These are phyloP conservation scores for Mustelus asterias DNA, from an alignment of 2,113 vertebrate species.

Conservation along the genomic window DNA sequence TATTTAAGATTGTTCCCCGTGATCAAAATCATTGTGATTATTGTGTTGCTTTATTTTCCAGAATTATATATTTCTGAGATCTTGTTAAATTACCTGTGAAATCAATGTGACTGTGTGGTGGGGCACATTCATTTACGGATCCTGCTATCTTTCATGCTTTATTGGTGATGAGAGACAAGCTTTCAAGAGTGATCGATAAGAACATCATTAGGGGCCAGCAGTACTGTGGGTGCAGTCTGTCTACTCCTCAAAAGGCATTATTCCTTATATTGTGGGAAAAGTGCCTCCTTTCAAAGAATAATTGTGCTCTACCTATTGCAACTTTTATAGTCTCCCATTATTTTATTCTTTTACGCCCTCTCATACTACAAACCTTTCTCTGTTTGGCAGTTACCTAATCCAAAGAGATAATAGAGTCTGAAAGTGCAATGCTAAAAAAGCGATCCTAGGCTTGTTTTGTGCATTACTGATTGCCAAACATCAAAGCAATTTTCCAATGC, in stretches of 20 bases:
- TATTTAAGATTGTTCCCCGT: background rate
- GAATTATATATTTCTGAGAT: background rate
- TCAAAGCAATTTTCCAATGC: background rate
- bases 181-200: conserved; percentile 22
- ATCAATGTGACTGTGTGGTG: background rate
- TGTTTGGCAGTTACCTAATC: background rate
- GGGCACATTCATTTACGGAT: background rate
- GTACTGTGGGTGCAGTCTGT: background rate
- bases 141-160: background rate
- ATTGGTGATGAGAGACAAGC: background rate
- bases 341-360: background rate
- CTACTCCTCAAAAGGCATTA: background rate
- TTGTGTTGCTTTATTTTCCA: background rate
- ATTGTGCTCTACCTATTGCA: background rate
- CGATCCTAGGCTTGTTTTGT: background rate
- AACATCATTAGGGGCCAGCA: background rate
- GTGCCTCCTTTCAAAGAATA: background rate
- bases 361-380: background rate
- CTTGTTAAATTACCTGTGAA: background rate
- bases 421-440: background rate
- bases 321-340: background rate
- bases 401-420: background rate
- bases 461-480: background rate
- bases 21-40: background rate
- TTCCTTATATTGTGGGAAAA: background rate